A percentile compares a stretch with the other conserved stretches of the same genome.
These are phyloP conservation scores for Salmo trutta DNA, from an alignment of 2,797 vertebrate species.

Conservation along the genomic window DNA sequence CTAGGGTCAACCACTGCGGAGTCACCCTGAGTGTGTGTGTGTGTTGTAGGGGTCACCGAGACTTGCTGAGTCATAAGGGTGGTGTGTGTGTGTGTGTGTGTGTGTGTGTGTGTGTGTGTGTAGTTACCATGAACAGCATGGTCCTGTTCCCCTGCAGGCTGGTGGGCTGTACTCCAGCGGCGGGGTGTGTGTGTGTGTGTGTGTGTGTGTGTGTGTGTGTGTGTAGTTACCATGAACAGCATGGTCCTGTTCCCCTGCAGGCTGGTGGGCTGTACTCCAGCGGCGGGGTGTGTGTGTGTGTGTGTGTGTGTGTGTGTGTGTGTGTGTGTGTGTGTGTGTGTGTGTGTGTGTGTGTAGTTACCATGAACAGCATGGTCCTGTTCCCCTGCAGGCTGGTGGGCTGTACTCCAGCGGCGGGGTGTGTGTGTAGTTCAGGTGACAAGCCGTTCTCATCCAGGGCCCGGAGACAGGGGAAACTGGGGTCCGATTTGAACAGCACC, in stretches of 20 bases:
- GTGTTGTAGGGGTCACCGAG: not conserved
- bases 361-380: slow-evolving; percentile 96
- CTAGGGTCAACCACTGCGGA: slow-evolving; percentile 27
- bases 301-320: not conserved
- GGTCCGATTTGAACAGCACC: slow-evolving; percentile 81
- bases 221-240: too few species aligned
- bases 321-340: slow-evolving; percentile 9
- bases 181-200: too few species aligned
- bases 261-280: too few species aligned
- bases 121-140: too few species aligned
- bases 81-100: too few species aligned
- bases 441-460: slow-evolving; percentile 87
- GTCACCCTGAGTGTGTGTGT: not conserved
- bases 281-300: too few species aligned
- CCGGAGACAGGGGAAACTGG: slow-evolving; percentile 78
- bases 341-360: slow-evolving; percentile 54
- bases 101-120: too few species aligned
- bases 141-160: too few species aligned
- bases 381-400: slow-evolving; percentile 94
- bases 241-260: too few species aligned
- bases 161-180: too few species aligned
- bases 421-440: slow-evolving; percentile 81
- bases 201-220: too few species aligned
- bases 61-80: not conserved
- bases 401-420: slow-evolving; percentile 80